Percentiles rank a stretch among this genome's conserved stretches.
phyloP scores from a whole-genome alignment of 2,888 invertebrate genomes.

The Catonia carolina region DNA sequence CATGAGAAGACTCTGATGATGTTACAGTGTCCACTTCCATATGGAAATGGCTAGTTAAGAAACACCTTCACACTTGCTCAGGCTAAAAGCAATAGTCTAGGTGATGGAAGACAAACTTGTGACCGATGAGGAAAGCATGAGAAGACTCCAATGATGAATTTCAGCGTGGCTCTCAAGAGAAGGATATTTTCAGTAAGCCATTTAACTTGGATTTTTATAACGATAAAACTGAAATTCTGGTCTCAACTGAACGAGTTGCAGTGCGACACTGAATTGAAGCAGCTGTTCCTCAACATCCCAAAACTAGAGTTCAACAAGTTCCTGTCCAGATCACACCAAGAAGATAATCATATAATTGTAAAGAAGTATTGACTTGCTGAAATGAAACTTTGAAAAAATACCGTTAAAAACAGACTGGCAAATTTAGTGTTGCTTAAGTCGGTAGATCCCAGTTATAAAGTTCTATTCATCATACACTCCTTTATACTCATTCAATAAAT shows the following conservation, averaged over 20 bases:
- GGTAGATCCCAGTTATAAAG: too few relatives aligned
- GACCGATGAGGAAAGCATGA: background rate
- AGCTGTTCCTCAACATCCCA: background rate
- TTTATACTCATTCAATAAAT: too few relatives aligned
- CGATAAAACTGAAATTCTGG: background rate
- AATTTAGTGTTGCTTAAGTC: too few relatives aligned
- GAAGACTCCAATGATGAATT: background rate
- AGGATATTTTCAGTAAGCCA: too few relatives aligned
- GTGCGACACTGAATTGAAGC: slow-evolving; percentile 2
- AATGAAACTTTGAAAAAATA: too few relatives aligned
- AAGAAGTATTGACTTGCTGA: too few relatives aligned
- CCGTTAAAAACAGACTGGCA: too few relatives aligned
- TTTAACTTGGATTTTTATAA: too few relatives aligned
- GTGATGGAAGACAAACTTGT: background rate
- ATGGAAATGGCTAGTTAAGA: too few relatives aligned
- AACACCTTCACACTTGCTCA: background rate
- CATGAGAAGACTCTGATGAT: background rate
- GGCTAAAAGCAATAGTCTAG: background rate
- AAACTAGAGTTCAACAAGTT: slow-evolving; percentile 1
- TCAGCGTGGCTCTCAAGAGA: too few relatives aligned
- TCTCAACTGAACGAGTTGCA: background rate
- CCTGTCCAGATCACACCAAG: background rate
- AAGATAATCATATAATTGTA: too few relatives aligned
- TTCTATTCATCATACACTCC: too few relatives aligned
- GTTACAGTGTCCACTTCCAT: background rate